These are phyloP conservation scores for Tribolium castaneum DNA, from an alignment of 1,140 invertebrate species.

Conservation along the genomic window DNA sequence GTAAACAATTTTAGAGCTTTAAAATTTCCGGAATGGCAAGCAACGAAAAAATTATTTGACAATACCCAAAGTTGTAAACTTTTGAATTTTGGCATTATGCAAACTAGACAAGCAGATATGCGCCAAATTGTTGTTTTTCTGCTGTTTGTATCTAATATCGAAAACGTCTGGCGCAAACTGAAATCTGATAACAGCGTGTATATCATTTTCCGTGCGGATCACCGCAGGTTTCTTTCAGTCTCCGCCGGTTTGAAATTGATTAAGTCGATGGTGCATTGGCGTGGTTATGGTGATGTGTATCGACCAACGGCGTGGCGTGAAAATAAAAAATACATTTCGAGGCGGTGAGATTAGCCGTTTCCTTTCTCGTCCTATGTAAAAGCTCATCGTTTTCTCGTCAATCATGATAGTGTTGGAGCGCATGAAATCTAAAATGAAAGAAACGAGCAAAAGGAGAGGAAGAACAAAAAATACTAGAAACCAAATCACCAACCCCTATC, in stretches of 20 bases:
- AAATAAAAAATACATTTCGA: conserved; percentile 35
- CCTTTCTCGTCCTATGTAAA: conserved; percentile 11
- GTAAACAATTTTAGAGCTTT: neutral
- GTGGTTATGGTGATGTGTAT: conserved; percentile 11
- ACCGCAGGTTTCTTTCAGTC: neutral
- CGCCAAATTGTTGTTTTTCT: no score
- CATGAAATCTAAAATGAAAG: conserved; percentile 11
- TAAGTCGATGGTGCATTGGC: conserved; percentile 2
- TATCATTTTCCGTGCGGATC: neutral
- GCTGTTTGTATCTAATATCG: no score
- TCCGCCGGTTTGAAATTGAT: neutral
- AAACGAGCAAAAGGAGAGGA: neutral
- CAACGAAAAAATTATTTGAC: no score
- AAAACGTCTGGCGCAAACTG: neutral
- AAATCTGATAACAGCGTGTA: neutral
- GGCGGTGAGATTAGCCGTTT: conserved; percentile 23
- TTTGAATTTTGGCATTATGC: no score
- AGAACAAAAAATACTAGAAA: conserved; percentile 3
- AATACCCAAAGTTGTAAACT: neutral
- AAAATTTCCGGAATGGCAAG: no score
- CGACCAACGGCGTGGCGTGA: conserved; percentile 27
- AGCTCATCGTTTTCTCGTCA: conserved; percentile 33
- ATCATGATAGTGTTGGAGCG: conserved; percentile 31
- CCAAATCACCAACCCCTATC: conserved; percentile 20
- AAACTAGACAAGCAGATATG: no score